A percentile compares a stretch with the other conserved stretches of the same genome.
These are phyloP conservation scores for Tyria jacobaeae DNA, from an alignment of 2,888 invertebrate genomes.

Conservation along the genomic window DNA sequence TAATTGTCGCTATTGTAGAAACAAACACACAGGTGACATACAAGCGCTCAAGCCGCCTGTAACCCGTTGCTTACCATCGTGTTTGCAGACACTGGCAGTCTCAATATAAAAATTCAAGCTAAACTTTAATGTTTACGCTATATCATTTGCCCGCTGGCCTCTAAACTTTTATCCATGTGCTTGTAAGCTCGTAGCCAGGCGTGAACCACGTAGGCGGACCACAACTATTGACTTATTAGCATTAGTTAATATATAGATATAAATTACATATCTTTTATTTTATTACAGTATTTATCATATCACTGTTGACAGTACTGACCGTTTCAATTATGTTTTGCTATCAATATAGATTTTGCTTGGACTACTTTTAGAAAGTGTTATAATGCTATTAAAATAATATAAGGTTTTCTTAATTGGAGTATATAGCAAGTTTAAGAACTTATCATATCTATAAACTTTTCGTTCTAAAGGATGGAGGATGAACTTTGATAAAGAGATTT, in stretches of 20 bases:
- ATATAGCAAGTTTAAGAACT: too few species aligned
- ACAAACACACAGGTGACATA: not conserved
- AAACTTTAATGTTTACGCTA: too few species aligned
- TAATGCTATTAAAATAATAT: too few species aligned
- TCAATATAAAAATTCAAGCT: too few species aligned
- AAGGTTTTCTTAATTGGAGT: too few species aligned
- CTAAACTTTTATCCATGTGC: conserved; percentile 42
- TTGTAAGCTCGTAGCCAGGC: conserved; percentile 17
- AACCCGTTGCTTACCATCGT: too few species aligned
- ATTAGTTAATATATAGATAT: conserved; percentile 20
- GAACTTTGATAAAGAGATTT: too few species aligned
- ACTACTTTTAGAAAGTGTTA: not conserved
- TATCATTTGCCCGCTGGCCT: conserved; percentile 12
- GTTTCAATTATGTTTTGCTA: conserved; percentile 36
- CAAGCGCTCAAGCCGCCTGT: too few species aligned
- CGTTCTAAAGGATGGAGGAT: too few species aligned
- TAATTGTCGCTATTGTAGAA: not conserved
- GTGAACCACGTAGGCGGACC: conserved; percentile 49
- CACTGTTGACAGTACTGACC: conserved; percentile 50
- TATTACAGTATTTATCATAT: not conserved
- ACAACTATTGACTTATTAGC: conserved; percentile 51
- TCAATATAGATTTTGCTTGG: not conserved
- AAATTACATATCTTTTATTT: not conserved
- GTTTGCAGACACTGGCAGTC: too few species aligned
- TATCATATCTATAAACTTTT: too few species aligned